Base-by-base conservation (phyloP, 2,113 vertebrate genomes). In the Rafetus swinhoei region DNA sequence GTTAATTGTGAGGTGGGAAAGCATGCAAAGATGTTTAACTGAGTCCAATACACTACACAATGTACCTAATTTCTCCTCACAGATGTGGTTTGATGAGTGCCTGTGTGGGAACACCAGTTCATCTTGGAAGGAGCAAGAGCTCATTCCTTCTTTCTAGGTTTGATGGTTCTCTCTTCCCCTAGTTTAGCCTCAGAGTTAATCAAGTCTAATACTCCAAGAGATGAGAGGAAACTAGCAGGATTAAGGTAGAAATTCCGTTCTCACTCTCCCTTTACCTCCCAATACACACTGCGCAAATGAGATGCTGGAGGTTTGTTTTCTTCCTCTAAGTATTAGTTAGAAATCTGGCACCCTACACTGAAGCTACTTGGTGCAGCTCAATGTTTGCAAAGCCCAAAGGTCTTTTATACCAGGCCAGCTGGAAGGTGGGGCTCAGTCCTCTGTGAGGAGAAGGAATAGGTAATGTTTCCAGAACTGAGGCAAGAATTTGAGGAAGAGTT, bases 1-100 rank as follows among this genome's bases (percentile, higher is more conserved):
- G 81, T 60, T 92, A 94, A 95, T 82, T 52, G 86, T 74, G 91
- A 80, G 87, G 84, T 88, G 86, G 85, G 91, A 95, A 96, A 89
- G 79, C 84, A 93, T 50, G 92, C 91, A 94, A 86, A 95, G 96
- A 90, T 53, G 56, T 83, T 92, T 59, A 72, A 57, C 90, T 35
- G 86, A 87, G 84, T n/a, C 79, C 59, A 94, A 84, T 54, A 74
- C 74, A 52, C 85, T 79, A 16, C 16, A 2, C 24, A 32, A 21
- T 10, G 32, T 69, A 2, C 54, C 56, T 3, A 91, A 62, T 52
- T 76, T 55, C 87, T 13, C 27, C 94, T 65, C 86, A 96, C 90
- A 3, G 2, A 80, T 35, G 21, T 80, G 4, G 0, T 92, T 27
- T 62, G 13, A 50, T 77, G 87, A 7, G 65, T 93, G 90, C 85